phyloP scores from a whole-genome alignment of 23 tunicate species.

The Oikopleura dioica region DNA sequence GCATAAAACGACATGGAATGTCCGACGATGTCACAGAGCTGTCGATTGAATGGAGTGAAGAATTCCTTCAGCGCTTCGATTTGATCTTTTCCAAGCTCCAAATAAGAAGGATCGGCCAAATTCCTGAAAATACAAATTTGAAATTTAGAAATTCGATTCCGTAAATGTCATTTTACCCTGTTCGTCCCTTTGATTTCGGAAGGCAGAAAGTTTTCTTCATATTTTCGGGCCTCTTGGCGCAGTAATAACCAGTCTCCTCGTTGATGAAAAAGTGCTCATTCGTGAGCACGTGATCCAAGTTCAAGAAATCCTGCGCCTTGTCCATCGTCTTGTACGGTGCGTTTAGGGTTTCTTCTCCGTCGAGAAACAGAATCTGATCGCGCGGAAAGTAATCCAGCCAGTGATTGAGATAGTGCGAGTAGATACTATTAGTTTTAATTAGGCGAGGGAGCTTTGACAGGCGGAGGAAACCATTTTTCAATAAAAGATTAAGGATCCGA shows the following conservation, averaged over 20 bases:
- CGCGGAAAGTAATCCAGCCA: background rate
- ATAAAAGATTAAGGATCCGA: background rate
- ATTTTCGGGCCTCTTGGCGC: background rate
- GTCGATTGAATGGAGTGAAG: background rate
- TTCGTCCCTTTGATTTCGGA: too few relatives aligned
- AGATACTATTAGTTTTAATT: background rate
- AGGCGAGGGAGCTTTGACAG: too few relatives aligned
- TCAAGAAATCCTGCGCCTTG: background rate
- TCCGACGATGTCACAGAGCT: constrained; percentile 8
- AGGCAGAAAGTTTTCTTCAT: too few relatives aligned
- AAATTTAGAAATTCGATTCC: too few relatives aligned
- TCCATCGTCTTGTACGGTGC: background rate
- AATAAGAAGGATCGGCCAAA: too few relatives aligned
- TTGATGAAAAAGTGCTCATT: background rate
- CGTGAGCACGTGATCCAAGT: background rate
- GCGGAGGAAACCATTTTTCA: too few relatives aligned
- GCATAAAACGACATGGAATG: background rate
- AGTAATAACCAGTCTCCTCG: background rate
- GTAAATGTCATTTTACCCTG: too few relatives aligned
- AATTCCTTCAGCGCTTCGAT: background rate
- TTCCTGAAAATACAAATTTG: too few relatives aligned
- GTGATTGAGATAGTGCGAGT: background rate
- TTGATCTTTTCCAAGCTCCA: too few relatives aligned
- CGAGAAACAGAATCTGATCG: background rate
- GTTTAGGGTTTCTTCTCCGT: background rate